A percentile compares a stretch with the other conserved stretches of the same genome.
phyloP scores from a whole-genome alignment of 1,140 invertebrate species.

The Aethina tumida region DNA sequence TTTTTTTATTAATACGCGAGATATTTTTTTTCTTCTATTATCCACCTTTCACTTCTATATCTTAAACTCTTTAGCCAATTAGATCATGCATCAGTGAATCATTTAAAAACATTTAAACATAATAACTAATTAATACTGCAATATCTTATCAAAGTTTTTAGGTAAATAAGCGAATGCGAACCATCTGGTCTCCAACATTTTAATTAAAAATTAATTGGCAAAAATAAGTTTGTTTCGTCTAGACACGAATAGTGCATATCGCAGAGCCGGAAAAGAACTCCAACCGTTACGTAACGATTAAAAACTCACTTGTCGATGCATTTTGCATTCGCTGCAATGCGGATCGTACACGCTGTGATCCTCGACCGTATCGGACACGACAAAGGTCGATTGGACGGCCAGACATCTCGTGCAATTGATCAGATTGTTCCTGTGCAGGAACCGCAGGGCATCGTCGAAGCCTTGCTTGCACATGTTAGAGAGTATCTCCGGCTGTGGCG shows the following conservation, averaged over 20 bases:
- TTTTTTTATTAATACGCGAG: too few species aligned
- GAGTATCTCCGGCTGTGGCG: slow-evolving; percentile 84
- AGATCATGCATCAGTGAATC: too few species aligned
- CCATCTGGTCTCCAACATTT: too few species aligned
- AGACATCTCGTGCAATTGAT: slow-evolving; percentile 79
- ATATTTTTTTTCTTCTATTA: too few species aligned
- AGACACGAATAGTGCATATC: too few species aligned
- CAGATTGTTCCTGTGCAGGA: slow-evolving; percentile 84
- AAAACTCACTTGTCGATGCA: slow-evolving; percentile 61
- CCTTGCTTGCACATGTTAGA: slow-evolving; percentile 96
- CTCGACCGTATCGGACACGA: slow-evolving; percentile 57
- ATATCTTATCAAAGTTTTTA: background rate
- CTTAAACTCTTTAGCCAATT: too few species aligned
- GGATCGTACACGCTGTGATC: slow-evolving; percentile 68
- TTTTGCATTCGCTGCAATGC: slow-evolving; percentile 73
- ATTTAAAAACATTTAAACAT: background rate
- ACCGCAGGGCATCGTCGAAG: slow-evolving; percentile 91
- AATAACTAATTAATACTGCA: background rate
- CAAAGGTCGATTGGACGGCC: slow-evolving; percentile 70
- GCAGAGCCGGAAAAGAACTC: too few species aligned
- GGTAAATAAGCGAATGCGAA: too few species aligned
- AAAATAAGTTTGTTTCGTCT: too few species aligned
- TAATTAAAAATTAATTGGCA: too few species aligned
- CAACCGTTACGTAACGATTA: background rate
- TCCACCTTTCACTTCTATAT: too few species aligned